A percentile compares a stretch with the other conserved stretches of the same genome.
phyloP scores from a whole-genome alignment of 2,888 invertebrate species.

The Clivina fossor region DNA sequence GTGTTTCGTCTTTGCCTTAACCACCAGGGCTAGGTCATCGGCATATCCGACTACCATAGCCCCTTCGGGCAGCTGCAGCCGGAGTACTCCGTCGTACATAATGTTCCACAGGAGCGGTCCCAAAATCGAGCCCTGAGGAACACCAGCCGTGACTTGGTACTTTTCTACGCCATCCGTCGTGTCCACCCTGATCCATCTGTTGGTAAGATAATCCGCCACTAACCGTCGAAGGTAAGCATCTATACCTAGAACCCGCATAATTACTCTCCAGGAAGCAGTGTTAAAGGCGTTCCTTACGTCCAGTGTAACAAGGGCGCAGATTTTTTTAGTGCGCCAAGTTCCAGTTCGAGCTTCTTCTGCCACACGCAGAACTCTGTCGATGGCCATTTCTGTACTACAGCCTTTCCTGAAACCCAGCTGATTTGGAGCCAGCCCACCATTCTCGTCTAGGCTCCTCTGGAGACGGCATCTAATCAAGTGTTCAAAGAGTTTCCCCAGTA shows the following conservation, averaged over 20 bases:
- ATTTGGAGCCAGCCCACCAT: slow-evolving; percentile 1
- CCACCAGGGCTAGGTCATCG: slow-evolving; percentile 9
- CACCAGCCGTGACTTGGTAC: slow-evolving; percentile 20
- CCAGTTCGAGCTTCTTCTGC: background rate
- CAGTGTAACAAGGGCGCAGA: slow-evolving; percentile 17
- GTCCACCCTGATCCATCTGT: slow-evolving; percentile 16
- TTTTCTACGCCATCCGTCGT: slow-evolving; percentile 6
- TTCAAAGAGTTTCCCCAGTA: slow-evolving; percentile 31
- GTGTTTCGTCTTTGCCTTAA: slow-evolving; percentile 1
- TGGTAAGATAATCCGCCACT: slow-evolving; percentile 16
- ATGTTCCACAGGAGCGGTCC: slow-evolving; percentile 33
- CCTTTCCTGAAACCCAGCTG: slow-evolving; percentile 36
- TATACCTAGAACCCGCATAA: slow-evolving; percentile 16
- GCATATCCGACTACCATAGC: slow-evolving; percentile 11
- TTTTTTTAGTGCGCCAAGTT: background rate
- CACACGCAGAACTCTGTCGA: slow-evolving; percentile 4
- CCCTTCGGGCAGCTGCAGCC: slow-evolving; percentile 12
- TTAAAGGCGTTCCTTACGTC: slow-evolving; percentile 35
- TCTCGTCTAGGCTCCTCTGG: slow-evolving; percentile 21
- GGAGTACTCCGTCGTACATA: slow-evolving; percentile 29
- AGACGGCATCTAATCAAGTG: slow-evolving; percentile 24
- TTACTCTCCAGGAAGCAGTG: slow-evolving; percentile 31
- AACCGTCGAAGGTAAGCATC: slow-evolving; percentile 18
- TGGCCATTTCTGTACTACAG: slow-evolving; percentile 27
- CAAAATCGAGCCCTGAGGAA: slow-evolving; percentile 37